Conservation (phyloP, 2,888 invertebrate genomes). For the Perizoma affinitatum region DNA sequence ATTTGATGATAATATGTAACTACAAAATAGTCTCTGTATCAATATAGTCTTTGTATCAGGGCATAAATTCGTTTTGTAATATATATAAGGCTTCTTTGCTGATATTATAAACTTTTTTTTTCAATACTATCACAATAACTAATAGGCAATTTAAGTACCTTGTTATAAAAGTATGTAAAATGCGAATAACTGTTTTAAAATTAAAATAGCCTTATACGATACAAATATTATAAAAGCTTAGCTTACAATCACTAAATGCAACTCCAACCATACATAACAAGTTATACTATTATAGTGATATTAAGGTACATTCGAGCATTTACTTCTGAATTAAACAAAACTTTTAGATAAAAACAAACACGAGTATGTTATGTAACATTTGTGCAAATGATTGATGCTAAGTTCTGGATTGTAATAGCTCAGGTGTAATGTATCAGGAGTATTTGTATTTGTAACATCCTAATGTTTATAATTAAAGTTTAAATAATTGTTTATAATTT, state of each 20-base stretch:
- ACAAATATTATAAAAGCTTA: slow-evolving; percentile 31
- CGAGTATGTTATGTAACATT: no score
- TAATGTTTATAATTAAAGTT: no score
- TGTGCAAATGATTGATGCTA: no score
- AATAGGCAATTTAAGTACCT: slow-evolving; percentile 12
- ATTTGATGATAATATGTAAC: background rate
- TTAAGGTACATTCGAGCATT: no score
- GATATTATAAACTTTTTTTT: no score
- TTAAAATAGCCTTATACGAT: slow-evolving; percentile 28
- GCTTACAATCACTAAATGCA: slow-evolving; percentile 38
- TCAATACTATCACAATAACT: slow-evolving; percentile 38
- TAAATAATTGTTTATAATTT: no score
- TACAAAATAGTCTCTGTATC: slow-evolving; percentile 8
- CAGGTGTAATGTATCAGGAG: no score
- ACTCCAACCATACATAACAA: slow-evolving; percentile 7
- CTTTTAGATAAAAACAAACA: no score
- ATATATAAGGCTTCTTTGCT: slow-evolving; percentile 41
- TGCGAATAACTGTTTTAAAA: slow-evolving; percentile 2
- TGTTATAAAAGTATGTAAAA: slow-evolving; percentile 23
- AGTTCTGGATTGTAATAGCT: no score
- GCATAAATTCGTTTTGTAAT: slow-evolving; percentile 28
- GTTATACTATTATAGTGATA: background rate
- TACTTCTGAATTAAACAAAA: no score
- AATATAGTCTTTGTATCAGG: slow-evolving; percentile 20
- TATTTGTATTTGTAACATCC: no score